Evolutionary conservation across 2,113 vertebrate genomes (phyloP).

Genomic region (Dicrurus megarhynchus): DNA sequence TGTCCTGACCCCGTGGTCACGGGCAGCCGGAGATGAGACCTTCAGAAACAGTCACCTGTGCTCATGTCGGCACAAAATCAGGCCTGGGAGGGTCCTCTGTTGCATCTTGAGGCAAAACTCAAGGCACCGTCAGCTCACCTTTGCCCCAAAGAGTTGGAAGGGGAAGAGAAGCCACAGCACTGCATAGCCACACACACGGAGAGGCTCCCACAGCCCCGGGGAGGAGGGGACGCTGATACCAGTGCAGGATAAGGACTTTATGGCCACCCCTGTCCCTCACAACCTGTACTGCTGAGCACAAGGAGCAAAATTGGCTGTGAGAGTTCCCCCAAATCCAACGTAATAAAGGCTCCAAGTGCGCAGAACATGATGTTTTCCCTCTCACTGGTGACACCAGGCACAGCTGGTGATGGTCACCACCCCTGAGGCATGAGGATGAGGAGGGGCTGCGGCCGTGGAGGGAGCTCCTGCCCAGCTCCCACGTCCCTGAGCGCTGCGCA

Average conservation of each 20-base stretch:
- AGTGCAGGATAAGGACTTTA: background rate
- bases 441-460: background rate
- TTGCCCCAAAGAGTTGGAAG: background rate
- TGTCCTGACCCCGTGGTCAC: accelerated
- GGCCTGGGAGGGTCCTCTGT: accelerated
- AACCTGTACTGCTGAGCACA: accelerated
- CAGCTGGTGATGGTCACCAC: accelerated
- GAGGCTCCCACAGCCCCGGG: background rate
- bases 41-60: background rate
- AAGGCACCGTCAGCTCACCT: accelerated
- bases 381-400: background rate
- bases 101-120: accelerated
- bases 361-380: background rate
- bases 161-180: background rate
- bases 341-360: background rate
- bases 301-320: background rate
- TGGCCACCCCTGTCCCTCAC: background rate
- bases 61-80: background rate
- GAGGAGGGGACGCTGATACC: no score
- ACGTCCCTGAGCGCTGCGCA: accelerated
- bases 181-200: accelerated
- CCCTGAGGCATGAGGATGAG: background rate
- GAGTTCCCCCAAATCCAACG: background rate
- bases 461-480: background rate
- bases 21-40: background rate